Evolutionary conservation across 2,888 invertebrate species (phyloP).

Genomic region (Pasiphila rectangulata): DNA sequence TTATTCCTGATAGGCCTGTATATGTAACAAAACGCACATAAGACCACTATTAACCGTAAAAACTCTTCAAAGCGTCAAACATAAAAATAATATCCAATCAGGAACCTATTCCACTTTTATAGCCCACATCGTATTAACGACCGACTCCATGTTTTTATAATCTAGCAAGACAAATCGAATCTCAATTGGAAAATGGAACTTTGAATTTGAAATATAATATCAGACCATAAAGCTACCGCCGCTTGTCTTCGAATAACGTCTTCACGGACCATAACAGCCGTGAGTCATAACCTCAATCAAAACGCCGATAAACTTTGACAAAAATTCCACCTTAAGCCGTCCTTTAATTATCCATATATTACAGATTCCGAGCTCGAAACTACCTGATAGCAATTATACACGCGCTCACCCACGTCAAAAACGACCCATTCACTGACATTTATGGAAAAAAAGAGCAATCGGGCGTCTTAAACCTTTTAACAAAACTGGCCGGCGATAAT

Average conservation of each 20-base stretch:
- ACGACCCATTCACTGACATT: slow-evolving; percentile 66
- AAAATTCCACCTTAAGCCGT: slow-evolving; percentile 78
- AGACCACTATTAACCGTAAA: slow-evolving; percentile 40
- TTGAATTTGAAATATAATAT: slow-evolving; percentile 42
- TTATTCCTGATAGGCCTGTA: slow-evolving; percentile 43
- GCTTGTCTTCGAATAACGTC: slow-evolving; percentile 46
- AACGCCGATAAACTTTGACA: slow-evolving; percentile 79
- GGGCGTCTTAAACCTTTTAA: slow-evolving; percentile 72
- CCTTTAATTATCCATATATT: slow-evolving; percentile 81
- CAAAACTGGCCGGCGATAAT: slow-evolving; percentile 78
- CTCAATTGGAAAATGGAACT: slow-evolving; percentile 53
- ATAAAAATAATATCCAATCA: slow-evolving; percentile 64
- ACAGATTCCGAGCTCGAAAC: slow-evolving; percentile 66
- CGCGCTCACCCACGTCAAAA: slow-evolving; percentile 79
- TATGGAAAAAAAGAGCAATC: slow-evolving; percentile 67
- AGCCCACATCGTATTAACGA: slow-evolving; percentile 57
- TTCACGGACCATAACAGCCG: slow-evolving; percentile 47
- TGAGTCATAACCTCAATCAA: slow-evolving; percentile 78
- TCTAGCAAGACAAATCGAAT: slow-evolving; percentile 71
- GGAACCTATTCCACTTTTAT: slow-evolving; percentile 60
- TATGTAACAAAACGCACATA: slow-evolving; percentile 26
- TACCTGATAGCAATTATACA: slow-evolving; percentile 80
- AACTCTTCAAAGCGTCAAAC: slow-evolving; percentile 43
- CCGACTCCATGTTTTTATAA: slow-evolving; percentile 65
- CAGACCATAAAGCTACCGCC: slow-evolving; percentile 75